A percentile compares a stretch with the other conserved stretches of the same genome.
Conservation (phyloP, 2,113 vertebrate species). For the Motacilla tschutschensis region DNA sequence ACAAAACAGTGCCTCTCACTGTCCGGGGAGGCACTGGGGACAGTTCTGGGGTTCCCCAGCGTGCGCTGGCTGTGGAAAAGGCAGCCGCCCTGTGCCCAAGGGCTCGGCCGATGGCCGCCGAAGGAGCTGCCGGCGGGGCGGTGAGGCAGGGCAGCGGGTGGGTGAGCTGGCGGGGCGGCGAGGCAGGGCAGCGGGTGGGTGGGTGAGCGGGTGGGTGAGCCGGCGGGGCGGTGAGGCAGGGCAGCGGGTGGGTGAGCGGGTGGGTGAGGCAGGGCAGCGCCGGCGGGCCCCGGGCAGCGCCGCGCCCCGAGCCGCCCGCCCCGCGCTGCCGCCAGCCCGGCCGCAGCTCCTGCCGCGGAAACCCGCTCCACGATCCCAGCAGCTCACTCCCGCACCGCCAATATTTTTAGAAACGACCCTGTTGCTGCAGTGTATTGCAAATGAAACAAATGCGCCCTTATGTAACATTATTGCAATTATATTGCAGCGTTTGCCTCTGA, state of each 20-base stretch:
- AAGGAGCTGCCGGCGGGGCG: not conserved
- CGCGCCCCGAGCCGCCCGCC: not conserved
- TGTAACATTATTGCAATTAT: not conserved
- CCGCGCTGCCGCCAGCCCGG: no score
- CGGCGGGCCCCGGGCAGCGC: not conserved
- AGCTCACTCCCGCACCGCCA: rapidly evolving
- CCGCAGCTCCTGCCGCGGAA: not conserved
- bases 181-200: no score
- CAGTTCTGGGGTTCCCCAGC: not conserved
- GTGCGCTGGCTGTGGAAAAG: rapidly evolving
- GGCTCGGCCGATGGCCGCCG: rapidly evolving
- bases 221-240: not conserved
- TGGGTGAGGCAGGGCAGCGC: not conserved
- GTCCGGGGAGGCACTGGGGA: rapidly evolving
- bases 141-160: not conserved
- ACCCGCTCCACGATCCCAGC: not conserved
- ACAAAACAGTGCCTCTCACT: not conserved
- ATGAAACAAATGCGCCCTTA: not conserved
- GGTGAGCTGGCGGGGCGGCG: no score
- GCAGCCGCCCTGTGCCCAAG: not conserved
- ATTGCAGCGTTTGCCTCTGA: not conserved
- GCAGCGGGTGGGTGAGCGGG: no score
- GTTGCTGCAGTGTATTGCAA: not conserved
- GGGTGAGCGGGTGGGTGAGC: no score
- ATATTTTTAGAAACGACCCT: not conserved